A percentile compares a stretch with the other conserved stretches of the same genome.
Evolutionary conservation across 2,888 invertebrate genomes (phyloP).

Genomic region (Megalurothrips usitatus): DNA sequence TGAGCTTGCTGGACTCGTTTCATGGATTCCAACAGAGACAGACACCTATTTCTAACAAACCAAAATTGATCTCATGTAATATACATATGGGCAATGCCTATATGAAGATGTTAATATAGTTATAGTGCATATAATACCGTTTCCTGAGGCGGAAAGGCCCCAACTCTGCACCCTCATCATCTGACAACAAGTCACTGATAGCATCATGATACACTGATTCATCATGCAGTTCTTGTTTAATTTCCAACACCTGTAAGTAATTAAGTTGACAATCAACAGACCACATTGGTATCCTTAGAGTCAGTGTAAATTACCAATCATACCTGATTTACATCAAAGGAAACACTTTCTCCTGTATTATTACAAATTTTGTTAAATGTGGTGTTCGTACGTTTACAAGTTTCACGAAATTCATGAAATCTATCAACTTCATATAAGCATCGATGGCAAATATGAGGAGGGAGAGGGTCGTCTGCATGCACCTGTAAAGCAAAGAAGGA

Average conservation of each 20-base stretch:
- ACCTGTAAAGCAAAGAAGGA: neutral
- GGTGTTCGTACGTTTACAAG: neutral
- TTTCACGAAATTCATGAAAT: slow-evolving; percentile 8
- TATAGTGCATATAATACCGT: neutral
- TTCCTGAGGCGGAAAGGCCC: neutral
- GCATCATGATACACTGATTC: slow-evolving; percentile 31
- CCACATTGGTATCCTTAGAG: neutral
- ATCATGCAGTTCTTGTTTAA: slow-evolving; percentile 31
- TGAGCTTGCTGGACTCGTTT: slow-evolving; percentile 27
- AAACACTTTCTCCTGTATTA: neutral
- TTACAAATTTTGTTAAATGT: slow-evolving; percentile 10
- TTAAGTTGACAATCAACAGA: neutral
- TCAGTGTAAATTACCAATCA: neutral
- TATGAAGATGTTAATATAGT: neutral
- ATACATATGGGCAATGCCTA: too few relatives aligned
- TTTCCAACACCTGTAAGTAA: slow-evolving; percentile 18
- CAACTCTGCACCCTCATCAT: slow-evolving; percentile 6
- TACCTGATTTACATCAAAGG: neutral
- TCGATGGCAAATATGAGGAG: slow-evolving; percentile 2
- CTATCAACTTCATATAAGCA: neutral
- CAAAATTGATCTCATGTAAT: too few relatives aligned
- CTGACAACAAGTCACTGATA: slow-evolving; percentile 12
- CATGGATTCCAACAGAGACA: neutral
- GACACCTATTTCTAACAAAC: neutral
- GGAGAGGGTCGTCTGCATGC: neutral